Percentiles rank a stretch among this genome's conserved stretches.
phyloP scores from a whole-genome alignment of 2,113 vertebrate genomes.

The Percopsis transmontana region DNA sequence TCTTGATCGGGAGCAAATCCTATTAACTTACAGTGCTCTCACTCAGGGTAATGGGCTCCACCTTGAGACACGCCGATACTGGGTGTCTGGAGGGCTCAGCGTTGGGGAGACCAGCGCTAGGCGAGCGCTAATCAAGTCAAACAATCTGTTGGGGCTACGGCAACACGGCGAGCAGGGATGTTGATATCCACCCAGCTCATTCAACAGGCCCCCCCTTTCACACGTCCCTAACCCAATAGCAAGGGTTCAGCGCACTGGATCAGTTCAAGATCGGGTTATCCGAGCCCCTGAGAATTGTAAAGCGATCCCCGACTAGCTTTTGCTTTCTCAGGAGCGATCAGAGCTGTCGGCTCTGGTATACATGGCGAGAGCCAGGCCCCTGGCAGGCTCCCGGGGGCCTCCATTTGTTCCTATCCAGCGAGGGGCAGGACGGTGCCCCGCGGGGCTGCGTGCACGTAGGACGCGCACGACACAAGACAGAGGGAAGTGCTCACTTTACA shows the following conservation, averaged over 20 bases:
- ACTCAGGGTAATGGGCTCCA: constrained; percentile 75
- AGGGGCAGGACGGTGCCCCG: constrained; percentile 18
- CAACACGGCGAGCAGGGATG: constrained; percentile 66
- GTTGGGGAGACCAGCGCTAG: constrained; percentile 60
- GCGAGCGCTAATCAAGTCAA: constrained; percentile 73
- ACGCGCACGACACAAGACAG: constrained; percentile 20
- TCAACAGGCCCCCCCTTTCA: constrained; percentile 71
- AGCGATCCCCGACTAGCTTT: constrained; percentile 71
- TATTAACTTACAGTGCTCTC: constrained; percentile 78
- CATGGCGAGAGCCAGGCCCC: constrained; percentile 47
- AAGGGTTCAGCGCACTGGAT: constrained; percentile 65
- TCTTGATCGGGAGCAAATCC: constrained; percentile 77
- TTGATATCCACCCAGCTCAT: constrained; percentile 69
- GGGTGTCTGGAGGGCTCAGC: constrained; percentile 64
- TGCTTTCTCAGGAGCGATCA: constrained; percentile 71
- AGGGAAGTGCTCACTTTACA: constrained; percentile 57
- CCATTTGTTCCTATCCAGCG: constrained; percentile 56
- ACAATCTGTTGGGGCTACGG: constrained; percentile 63
- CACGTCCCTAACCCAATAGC: constrained; percentile 72
- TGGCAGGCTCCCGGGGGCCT: constrained; percentile 45
- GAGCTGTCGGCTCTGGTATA: constrained; percentile 56
- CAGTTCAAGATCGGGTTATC: constrained; percentile 76
- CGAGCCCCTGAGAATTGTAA: constrained; percentile 78
- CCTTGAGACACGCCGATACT: constrained; percentile 71
- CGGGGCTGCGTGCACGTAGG: constrained; percentile 39